Evolutionary conservation across 2,888 invertebrate species (phyloP).

Genomic region (Hirtodrosophila duncani): DNA sequence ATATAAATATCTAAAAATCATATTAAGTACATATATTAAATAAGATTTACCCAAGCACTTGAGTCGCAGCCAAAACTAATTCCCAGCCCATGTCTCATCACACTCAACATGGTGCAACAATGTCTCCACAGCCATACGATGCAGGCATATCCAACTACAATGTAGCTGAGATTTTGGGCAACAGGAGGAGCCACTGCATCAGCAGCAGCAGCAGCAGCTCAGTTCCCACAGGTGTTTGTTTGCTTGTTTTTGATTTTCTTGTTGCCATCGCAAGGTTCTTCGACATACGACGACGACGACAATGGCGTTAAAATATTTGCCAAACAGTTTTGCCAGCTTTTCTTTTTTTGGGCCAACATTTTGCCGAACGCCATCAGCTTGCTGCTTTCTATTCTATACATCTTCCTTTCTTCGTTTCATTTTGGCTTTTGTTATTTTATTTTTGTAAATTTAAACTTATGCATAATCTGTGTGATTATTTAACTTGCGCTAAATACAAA

Average conservation of each 20-base stretch:
- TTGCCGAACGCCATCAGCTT: constrained; percentile 9
- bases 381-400: constrained; percentile 2
- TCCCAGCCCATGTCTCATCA: too few species aligned
- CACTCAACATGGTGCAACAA: constrained; percentile 17
- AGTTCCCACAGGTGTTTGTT: constrained; percentile 41
- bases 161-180: constrained; percentile 1
- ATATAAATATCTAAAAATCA: too few species aligned
- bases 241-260: background rate
- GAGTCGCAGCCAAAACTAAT: too few species aligned
- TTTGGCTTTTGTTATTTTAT: constrained; percentile 48
- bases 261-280: background rate
- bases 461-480: constrained; percentile 70
- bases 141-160: background rate
- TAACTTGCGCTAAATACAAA: constrained; percentile 72
- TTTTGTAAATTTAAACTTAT: constrained; percentile 35
- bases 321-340: constrained; percentile 45
- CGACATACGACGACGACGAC: background rate
- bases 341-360: constrained; percentile 47
- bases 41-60: too few species aligned
- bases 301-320: constrained; percentile 63
- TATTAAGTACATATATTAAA: too few species aligned
- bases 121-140: too few species aligned
- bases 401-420: constrained; percentile 22
- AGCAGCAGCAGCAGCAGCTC: constrained; percentile 1
- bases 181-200: constrained; percentile 6